Evolutionary conservation across 2,888 invertebrate species (phyloP), one percentile per base, ranked within the genome.

Genomic region (Antheraea yamamai): DNA sequence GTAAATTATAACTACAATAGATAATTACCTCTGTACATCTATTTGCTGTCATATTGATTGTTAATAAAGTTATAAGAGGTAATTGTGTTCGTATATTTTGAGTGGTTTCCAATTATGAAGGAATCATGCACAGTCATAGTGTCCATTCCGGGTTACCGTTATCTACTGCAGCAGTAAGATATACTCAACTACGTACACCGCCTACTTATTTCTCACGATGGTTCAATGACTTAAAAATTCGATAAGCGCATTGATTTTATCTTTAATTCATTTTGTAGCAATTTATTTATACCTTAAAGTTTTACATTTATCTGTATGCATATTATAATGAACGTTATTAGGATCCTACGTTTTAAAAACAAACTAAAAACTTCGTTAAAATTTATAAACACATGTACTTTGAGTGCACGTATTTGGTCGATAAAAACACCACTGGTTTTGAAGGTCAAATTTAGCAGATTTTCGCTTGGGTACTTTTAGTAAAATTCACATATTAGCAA

Each of bases 101-200:
- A 89, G 86, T 87, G 85, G 84, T 83, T 87, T 88, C 88, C 89
- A 89, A 92, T 92, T 90, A 92, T 89, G 83, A 87, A 88, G 86
- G 87, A 92, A 92, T 92, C 87, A 89, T 92, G 93, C 91, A 82
- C 78, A 88, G 93, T 92, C 93, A 92, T 92, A 89, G 86, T 85
- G 88, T 89, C 88, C 89, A 91, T 92, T 88, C 85, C 75, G 78
- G 70, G 8, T 78, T 90, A 90, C 93, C 92, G 93, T 92, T 93
- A 47, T 10, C 47, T 47, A 92, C 68, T 51, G 78, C 89, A 91
- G 92, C 91, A 92, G 89, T 90, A 92, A 87, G 84, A 72, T 61
- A 52, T 64, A 47, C 55, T 64, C 64, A 73, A 75, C 75, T n/a
- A 23, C n/a, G 58, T 26, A 68, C 12, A 4, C 73, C 75, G 75